These are phyloP conservation scores for Accipiter virgatus DNA, from an alignment of 2,113 vertebrate genomes.

Conservation along the genomic window DNA sequence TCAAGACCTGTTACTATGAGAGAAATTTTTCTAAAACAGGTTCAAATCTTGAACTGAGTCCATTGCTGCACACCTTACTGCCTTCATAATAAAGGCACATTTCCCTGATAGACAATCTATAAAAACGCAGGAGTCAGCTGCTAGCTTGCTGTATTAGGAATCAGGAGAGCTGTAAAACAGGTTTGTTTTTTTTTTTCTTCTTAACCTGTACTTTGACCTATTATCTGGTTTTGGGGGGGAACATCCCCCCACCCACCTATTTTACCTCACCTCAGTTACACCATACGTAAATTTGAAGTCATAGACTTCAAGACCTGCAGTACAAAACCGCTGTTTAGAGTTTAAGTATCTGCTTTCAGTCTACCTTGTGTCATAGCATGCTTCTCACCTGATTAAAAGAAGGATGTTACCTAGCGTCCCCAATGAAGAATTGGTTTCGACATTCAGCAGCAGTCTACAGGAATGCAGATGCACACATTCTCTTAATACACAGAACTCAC, in stretches of 20 bases:
- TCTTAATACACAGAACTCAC: neutral
- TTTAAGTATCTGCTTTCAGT: neutral
- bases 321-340: neutral
- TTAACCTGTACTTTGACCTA: neutral
- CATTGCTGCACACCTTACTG: neutral
- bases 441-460: neutral
- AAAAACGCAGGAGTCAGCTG: neutral
- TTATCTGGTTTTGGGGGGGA: neutral
- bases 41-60: neutral
- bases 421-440: neutral
- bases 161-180: neutral
- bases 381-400: neutral
- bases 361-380: fast-evolving
- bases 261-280: neutral
- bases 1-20: neutral
- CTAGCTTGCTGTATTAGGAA: neutral
- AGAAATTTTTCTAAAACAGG: neutral
- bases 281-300: neutral
- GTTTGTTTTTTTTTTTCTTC: neutral
- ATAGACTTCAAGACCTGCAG: neutral
- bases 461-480: neutral
- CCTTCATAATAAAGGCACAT: neutral
- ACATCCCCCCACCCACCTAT: no score
- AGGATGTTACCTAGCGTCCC: neutral
- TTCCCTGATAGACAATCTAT: neutral